Evolutionary conservation across 2,113 vertebrate genomes (phyloP), one percentile per base, ranked within the genome.

Genomic region (Thalassarche chlororhynchos): DNA sequence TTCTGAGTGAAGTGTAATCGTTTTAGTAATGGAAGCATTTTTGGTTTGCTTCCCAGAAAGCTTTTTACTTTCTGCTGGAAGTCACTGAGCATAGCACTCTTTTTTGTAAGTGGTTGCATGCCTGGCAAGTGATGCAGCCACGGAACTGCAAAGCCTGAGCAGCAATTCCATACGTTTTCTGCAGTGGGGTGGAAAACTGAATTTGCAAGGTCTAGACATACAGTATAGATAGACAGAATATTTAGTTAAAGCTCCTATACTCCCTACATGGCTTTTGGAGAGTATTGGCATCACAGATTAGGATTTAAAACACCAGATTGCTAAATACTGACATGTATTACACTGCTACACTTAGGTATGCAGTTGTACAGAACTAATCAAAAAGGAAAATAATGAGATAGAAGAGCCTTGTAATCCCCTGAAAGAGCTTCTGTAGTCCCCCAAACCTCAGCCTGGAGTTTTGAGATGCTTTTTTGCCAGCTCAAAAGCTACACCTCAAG

Each of bases 1-100:
- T 96, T 96, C 65, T 84, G 80, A 80, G 38, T 46, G n/a, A 78
- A 93, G 9, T 70, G 32, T 58, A 76, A 87, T 81, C 24, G 29
- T 75, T 92, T 89, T 72, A 61, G 29, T 80, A 85, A 84, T 25
- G 18, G 55, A 71, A 95, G 21, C 15, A 57, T 65, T 95, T 92
- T 92, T 91, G 38, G 38, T 89, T 79, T 87, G 55, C 68, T 96
- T 94, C 77, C 69, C 91, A 72, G 91, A 84, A 95, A 90, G 47
- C 34, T 91, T 88, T 91, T 90, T 84, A 12, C 69, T 80, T 95
- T 92, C 51, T 91, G 32, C 87, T 77, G 62, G 69, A 85, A 92
- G 49, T 88, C 72, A 86, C 47, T 42, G 80, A 93, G 75, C 42
- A 36, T 25, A 89, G 32, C 32, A 44, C 94, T 97, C 94, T 86